phyloP scores from a whole-genome alignment of 1,140 invertebrate species.

The Coelopa frigida region DNA sequence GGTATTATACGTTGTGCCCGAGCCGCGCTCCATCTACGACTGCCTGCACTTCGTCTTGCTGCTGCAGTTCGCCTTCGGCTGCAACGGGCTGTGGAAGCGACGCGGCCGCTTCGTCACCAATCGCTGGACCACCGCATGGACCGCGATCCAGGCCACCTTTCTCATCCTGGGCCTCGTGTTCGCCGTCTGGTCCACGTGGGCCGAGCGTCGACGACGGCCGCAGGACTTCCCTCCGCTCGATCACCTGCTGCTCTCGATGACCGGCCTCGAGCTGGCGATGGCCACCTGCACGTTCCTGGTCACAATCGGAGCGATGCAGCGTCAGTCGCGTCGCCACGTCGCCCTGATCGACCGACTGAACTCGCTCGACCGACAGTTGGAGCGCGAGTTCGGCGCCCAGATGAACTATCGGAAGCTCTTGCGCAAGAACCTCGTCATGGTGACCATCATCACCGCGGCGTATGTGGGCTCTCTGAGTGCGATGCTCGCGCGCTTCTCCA shows the following conservation, averaged over 20 bases:
- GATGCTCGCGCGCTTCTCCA: too few relatives aligned
- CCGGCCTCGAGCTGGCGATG: slow-evolving; percentile 22
- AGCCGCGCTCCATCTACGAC: slow-evolving; percentile 24
- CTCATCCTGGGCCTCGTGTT: slow-evolving; percentile 11
- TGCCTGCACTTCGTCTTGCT: slow-evolving; percentile 15
- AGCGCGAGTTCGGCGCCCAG: slow-evolving; percentile 25
- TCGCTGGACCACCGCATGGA: slow-evolving; percentile 21
- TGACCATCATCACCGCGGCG: slow-evolving; percentile 11
- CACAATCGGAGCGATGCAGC: slow-evolving; percentile 20
- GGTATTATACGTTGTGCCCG: too few relatives aligned
- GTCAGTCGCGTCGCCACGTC: slow-evolving; percentile 10
- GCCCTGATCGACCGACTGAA: slow-evolving; percentile 23
- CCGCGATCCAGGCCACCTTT: slow-evolving; percentile 12
- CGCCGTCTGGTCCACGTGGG: slow-evolving; percentile 7
- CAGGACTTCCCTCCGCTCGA: too few relatives aligned
- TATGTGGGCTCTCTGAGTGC: too few relatives aligned
- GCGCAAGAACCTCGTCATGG: slow-evolving; percentile 19
- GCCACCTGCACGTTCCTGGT: slow-evolving; percentile 22
- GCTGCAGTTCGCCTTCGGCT: slow-evolving; percentile 26
- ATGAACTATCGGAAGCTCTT: slow-evolving; percentile 28
- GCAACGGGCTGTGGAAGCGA: slow-evolving; percentile 20
- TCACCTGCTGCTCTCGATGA: slow-evolving; percentile 22
- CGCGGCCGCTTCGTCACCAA: slow-evolving; percentile 13
- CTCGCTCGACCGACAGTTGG: slow-evolving; percentile 18
- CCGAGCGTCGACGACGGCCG: slow-evolving; percentile 3